Percentiles rank a stretch among this genome's conserved stretches.
Conservation (phyloP, 2,888 invertebrate species). For the Drosophila vallismaia region DNA sequence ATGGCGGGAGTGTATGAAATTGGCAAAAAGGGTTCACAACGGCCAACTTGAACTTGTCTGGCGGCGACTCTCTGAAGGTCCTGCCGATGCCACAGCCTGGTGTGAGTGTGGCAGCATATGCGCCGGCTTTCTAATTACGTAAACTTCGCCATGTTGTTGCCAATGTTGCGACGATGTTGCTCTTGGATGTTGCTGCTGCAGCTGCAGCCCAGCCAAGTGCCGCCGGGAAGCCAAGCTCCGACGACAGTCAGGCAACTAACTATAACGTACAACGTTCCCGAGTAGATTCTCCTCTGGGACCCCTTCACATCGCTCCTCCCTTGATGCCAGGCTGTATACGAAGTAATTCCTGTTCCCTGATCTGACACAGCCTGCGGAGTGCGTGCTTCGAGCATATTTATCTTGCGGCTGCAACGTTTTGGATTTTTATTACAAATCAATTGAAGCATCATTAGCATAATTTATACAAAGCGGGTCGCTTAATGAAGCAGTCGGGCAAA, state of each 20-base stretch:
- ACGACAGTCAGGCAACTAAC: slow-evolving; percentile 36
- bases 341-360: slow-evolving; percentile 31
- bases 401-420: slow-evolving; percentile 80
- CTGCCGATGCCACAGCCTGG: slow-evolving; percentile 7
- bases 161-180: slow-evolving; percentile 30
- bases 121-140: slow-evolving; percentile 78
- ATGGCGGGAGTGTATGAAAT: slow-evolving; percentile 59
- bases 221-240: slow-evolving; percentile 38
- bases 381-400: slow-evolving; percentile 84
- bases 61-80: slow-evolving; percentile 24
- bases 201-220: slow-evolving; percentile 44
- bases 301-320: neutral
- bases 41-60: slow-evolving; percentile 78
- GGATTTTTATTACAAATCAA: slow-evolving; percentile 85
- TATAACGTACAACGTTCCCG: slow-evolving; percentile 40
- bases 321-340: neutral
- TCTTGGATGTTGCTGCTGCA: slow-evolving; percentile 21
- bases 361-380: slow-evolving; percentile 60
- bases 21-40: slow-evolving; percentile 75
- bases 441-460: slow-evolving; percentile 84
- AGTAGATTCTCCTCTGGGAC: slow-evolving; percentile 31
- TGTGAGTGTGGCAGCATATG: slow-evolving; percentile 70
- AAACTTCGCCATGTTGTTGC: slow-evolving; percentile 53
- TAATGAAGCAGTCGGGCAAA: slow-evolving; percentile 78
- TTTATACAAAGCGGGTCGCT: slow-evolving; percentile 84